A percentile compares a stretch with the other conserved stretches of the same genome.
phyloP scores from a whole-genome alignment of 2,113 vertebrate genomes.

The Steatornis caripensis region DNA sequence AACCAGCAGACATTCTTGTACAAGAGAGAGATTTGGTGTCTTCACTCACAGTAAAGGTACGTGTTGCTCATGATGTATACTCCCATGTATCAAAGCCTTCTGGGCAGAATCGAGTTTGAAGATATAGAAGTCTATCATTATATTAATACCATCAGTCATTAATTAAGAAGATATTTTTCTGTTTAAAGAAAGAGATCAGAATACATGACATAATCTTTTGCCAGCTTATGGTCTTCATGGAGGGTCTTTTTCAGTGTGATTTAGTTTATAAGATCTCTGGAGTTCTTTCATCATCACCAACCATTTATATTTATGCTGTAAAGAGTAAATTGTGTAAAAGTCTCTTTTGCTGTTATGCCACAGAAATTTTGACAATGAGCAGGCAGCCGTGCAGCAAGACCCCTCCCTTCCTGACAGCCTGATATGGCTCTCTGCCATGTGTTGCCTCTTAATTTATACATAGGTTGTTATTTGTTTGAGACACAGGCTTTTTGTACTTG shows the following conservation, averaged over 20 bases:
- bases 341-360: background rate
- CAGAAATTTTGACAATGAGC: background rate
- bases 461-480: background rate
- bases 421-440: background rate
- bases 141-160: background rate
- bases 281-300: background rate
- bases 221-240: background rate
- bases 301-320: background rate
- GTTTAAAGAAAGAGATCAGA: background rate
- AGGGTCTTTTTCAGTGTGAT: background rate
- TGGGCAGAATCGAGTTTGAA: background rate
- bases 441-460: background rate
- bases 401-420: background rate
- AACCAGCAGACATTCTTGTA: background rate
- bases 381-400: background rate
- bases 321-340: conserved; percentile 10
- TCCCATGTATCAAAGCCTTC: background rate
- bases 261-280: background rate
- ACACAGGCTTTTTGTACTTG: background rate
- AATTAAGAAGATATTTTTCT: background rate
- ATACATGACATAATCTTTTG: background rate
- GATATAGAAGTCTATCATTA: background rate
- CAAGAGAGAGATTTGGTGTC: background rate
- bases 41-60: background rate
- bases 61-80: background rate